These are phyloP conservation scores for Zosterops borbonicus DNA, from an alignment of 2,113 vertebrate genomes.

Conservation along the genomic window DNA sequence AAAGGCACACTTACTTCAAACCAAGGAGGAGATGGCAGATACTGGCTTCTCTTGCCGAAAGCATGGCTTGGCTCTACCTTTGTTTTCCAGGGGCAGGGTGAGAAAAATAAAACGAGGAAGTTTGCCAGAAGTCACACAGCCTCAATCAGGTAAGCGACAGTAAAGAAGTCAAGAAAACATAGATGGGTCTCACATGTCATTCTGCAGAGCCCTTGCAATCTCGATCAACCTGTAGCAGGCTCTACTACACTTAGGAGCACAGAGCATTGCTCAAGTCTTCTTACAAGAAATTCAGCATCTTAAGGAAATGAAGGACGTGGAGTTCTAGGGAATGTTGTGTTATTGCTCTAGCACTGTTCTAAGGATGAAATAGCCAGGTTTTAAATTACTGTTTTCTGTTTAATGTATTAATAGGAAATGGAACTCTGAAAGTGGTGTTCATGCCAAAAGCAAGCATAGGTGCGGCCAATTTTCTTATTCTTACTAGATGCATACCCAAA, in stretches of 20 bases:
- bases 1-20: not conserved
- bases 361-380: constrained; percentile 19
- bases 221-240: not conserved
- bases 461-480: constrained; percentile 41
- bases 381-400: constrained; percentile 53
- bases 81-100: not conserved
- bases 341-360: constrained; percentile 29
- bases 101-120: not conserved
- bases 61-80: not conserved
- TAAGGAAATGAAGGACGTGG: not conserved
- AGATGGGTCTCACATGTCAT: not conserved
- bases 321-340: not conserved
- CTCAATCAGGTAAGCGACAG: not conserved
- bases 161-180: not conserved
- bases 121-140: not conserved
- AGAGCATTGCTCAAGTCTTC: not conserved
- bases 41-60: not conserved
- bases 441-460: constrained; percentile 55
- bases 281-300: not conserved
- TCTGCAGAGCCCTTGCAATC: not conserved
- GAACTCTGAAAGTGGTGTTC: constrained; percentile 19
- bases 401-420: constrained; percentile 51
- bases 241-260: not conserved
- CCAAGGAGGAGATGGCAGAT: not conserved
- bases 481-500: constrained; percentile 35